These are phyloP conservation scores for Temnothorax nylanderi DNA, from an alignment of 1,140 invertebrate genomes.

Conservation along the genomic window DNA sequence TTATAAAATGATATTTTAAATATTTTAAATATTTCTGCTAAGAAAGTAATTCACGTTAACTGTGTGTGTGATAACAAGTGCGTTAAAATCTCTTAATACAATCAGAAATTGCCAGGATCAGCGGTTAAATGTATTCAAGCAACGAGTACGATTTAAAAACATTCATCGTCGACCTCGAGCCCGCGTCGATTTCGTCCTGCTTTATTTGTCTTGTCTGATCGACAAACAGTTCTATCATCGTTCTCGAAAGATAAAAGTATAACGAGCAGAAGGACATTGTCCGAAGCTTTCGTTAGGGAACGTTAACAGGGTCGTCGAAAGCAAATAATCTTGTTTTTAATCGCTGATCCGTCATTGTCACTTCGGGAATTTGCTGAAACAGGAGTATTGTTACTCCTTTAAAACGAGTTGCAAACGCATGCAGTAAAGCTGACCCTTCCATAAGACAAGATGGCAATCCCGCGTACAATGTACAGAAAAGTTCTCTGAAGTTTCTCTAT, in stretches of 20 bases:
- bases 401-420: constrained; percentile 25
- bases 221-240: constrained; percentile 52
- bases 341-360: constrained; percentile 15
- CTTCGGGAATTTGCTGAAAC: constrained; percentile 16
- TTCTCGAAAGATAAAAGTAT: constrained; percentile 42
- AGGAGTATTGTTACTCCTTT: neutral
- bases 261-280: constrained; percentile 6
- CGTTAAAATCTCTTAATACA: neutral
- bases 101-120: constrained; percentile 8
- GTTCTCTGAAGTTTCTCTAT: neutral
- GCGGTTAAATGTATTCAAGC: constrained; percentile 32
- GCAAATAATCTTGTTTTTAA: constrained; percentile 33
- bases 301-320: neutral
- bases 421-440: neutral
- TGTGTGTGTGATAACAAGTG: neutral
- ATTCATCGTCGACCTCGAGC: constrained; percentile 35
- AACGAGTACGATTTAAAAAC: constrained; percentile 63
- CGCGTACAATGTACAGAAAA: neutral
- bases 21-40: neutral
- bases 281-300: constrained; percentile 28
- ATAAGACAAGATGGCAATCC: neutral
- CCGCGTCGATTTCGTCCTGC: neutral
- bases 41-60: neutral
- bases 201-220: constrained; percentile 68
- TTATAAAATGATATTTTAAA: neutral